Evolutionary conservation across 2,888 invertebrate genomes (phyloP).

Genomic region (Thecophora atra): DNA sequence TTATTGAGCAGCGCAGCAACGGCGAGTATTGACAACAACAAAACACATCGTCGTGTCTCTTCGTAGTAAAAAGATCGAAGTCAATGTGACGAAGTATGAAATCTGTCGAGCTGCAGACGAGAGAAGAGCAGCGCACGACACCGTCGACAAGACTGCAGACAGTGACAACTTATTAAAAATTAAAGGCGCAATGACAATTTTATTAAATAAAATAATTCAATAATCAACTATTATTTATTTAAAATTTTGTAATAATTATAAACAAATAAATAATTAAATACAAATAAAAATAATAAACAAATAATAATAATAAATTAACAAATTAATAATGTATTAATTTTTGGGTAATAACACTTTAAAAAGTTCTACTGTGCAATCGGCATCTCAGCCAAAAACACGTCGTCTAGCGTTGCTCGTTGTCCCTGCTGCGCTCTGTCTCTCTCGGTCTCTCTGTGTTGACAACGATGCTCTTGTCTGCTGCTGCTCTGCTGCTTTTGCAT

Average conservation of each 20-base stretch:
- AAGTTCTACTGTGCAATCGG: too few species aligned
- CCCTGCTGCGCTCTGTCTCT: not conserved
- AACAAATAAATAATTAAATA: too few species aligned
- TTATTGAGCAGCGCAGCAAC: constrained; percentile 44
- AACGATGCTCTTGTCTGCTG: not conserved
- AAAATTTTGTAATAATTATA: too few species aligned
- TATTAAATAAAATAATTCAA: too few species aligned
- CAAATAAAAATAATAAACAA: too few species aligned
- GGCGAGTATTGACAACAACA: constrained; percentile 52
- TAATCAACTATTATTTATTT: too few species aligned
- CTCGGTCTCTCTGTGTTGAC: not conserved
- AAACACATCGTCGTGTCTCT: constrained; percentile 58
- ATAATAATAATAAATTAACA: too few species aligned
- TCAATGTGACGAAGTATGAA: constrained; percentile 3
- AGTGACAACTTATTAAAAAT: not conserved
- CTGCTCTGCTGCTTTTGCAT: constrained; percentile 18
- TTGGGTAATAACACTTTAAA: too few species aligned
- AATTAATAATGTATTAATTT: too few species aligned
- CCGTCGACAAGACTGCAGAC: constrained; percentile 1
- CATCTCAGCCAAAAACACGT: too few species aligned
- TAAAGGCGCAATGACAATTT: too few species aligned
- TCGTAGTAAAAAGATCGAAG: constrained; percentile 43
- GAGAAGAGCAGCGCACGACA: not conserved
- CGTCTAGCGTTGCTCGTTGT: too few species aligned
- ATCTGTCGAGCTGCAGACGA: not conserved